Base-by-base conservation (phyloP, 2,797 vertebrate species). In the Lacerta viridis region DNA sequence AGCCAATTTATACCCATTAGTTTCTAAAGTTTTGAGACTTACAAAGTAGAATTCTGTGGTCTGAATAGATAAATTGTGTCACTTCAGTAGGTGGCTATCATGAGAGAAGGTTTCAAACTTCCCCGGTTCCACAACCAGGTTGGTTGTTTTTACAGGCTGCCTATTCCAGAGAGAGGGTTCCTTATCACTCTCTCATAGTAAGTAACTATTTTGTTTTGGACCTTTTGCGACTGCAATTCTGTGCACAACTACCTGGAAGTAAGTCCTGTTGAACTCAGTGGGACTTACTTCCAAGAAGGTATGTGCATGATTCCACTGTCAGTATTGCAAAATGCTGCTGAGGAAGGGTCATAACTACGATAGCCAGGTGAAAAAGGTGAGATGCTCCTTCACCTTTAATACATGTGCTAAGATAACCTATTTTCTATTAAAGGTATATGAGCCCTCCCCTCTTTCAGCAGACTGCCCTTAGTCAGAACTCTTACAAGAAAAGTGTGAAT, bases 91-190 rank as follows among this genome's bases (percentile, higher is more conserved):
- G 13, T 43, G 50, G 29, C 39, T 87, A 75, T 29, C 33, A 74
- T 15, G 69, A 29, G n/a, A 87, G 50, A 25, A 69, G 39, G 1
- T 76, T 88, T n/a, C 46, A 84, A 5, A 55, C 2, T 55, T 59
- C 29, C 29, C 27, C 50, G 80, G 13, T 9, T 15, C 29, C 68
- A 69, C 29, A 79, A 84, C 43, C 7, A 50, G 33, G 36, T 33
- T 41, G 1, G 29, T 3, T 29, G 20, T 18, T 39, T 17, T 71
- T 39, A 89, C 80, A 68, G 89, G n/a, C 85, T 89, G 46, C 29
- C 90, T 71, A 86, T 92, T 90, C 88, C 89, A 84, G 69, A 36
- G 1, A 7, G 68, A 83, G 36, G 87, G 59, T 79, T 83, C 88
- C 68, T 92, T 66, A 3, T 86, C 74, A 88, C 68, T 89, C 72